These are phyloP conservation scores for Macrosiphum euphorbiae DNA, from an alignment of 2,888 invertebrate species.

Conservation along the genomic window DNA sequence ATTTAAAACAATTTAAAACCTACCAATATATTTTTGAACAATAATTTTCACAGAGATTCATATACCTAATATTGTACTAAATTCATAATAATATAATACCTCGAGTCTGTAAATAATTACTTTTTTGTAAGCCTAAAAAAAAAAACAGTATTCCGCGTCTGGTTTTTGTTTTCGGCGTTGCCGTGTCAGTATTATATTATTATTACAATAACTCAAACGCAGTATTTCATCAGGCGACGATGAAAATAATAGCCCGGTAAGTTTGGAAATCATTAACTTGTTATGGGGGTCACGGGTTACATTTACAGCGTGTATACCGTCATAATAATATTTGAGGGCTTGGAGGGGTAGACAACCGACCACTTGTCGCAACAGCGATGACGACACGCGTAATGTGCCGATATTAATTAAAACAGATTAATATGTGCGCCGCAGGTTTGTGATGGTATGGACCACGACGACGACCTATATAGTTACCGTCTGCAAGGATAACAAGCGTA, in stretches of 20 bases:
- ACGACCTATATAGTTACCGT: not conserved
- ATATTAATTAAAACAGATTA: not conserved
- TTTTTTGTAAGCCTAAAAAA: too few species aligned
- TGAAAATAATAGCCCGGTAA: not conserved
- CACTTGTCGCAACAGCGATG: not conserved
- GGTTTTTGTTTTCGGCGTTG: not conserved
- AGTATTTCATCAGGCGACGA: not conserved
- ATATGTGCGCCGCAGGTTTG: not conserved
- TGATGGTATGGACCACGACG: not conserved
- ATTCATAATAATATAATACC: too few species aligned
- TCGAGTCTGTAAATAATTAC: too few species aligned
- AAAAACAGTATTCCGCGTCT: not conserved
- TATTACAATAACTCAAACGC: not conserved
- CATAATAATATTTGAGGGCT: not conserved
- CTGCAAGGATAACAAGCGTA: not conserved
- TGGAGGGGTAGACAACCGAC: not conserved
- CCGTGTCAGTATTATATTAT: too few species aligned
- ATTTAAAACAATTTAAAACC: not conserved
- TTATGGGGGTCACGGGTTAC: not conserved
- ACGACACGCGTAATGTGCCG: not conserved
- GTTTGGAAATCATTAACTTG: not conserved
- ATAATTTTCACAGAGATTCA: not conserved
- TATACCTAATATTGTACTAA: not conserved
- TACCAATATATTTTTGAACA: not conserved
- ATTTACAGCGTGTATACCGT: not conserved